Conservation (phyloP, 2,797 vertebrate genomes). For the Sebastes miniatus region DNA sequence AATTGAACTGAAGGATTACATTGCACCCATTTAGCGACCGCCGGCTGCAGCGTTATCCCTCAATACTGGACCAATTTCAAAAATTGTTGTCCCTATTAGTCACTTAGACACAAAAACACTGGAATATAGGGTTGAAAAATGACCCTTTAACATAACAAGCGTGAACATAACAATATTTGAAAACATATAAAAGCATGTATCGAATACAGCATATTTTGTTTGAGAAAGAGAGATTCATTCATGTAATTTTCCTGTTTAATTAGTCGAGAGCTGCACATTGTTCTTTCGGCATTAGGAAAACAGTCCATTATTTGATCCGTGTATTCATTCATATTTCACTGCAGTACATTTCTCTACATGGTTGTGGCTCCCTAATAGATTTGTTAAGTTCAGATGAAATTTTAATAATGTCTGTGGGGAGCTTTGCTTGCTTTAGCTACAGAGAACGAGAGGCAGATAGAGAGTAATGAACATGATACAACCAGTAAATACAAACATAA, state of each 20-base stretch:
- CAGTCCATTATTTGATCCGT: background rate
- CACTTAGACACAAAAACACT: too few relatives aligned
- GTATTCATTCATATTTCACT: background rate
- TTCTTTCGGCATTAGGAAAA: background rate
- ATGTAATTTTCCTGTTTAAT: background rate
- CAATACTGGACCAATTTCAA: too few relatives aligned
- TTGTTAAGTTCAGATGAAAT: slow-evolving; percentile 2
- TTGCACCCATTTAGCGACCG: too few relatives aligned
- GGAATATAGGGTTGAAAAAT: too few relatives aligned
- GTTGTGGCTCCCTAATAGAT: background rate
- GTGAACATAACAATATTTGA: background rate
- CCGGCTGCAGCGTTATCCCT: too few relatives aligned
- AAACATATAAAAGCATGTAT: background rate
- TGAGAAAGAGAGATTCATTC: background rate
- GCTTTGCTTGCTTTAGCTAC: background rate
- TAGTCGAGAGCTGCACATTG: background rate
- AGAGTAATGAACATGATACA: slow-evolving; percentile 24
- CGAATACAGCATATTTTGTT: background rate
- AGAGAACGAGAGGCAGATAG: background rate
- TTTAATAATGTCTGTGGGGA: slow-evolving; percentile 33
- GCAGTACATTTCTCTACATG: background rate
- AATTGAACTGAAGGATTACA: too few relatives aligned
- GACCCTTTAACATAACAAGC: too few relatives aligned
- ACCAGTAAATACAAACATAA: slow-evolving; percentile 6
- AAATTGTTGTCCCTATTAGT: too few relatives aligned